These are phyloP conservation scores for Stigmatopora argus DNA, from an alignment of 2,113 vertebrate genomes.

Conservation along the genomic window DNA sequence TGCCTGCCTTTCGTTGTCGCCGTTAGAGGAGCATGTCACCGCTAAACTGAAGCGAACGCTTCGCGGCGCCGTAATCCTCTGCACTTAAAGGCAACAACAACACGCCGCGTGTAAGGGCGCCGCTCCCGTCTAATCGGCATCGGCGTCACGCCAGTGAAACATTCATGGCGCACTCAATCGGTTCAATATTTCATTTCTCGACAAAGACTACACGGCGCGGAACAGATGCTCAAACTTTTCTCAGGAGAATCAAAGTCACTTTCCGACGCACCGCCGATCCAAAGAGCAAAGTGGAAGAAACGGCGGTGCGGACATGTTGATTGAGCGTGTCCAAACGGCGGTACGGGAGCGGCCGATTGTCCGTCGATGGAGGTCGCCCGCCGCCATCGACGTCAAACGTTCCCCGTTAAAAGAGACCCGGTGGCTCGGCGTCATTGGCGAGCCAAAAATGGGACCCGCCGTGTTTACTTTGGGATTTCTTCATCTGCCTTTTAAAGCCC, in stretches of 20 bases:
- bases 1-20: neutral
- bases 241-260: slow-evolving; percentile 63
- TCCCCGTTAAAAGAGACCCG: too few relatives aligned
- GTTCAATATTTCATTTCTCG: slow-evolving; percentile 73
- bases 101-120: slow-evolving; percentile 47
- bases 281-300: slow-evolving; percentile 36
- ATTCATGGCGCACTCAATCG: slow-evolving; percentile 71
- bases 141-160: slow-evolving; percentile 61
- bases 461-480: slow-evolving; percentile 71
- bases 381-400: too few relatives aligned
- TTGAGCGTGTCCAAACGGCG: neutral
- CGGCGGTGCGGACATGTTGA: slow-evolving; percentile 24
- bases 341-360: neutral
- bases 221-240: slow-evolving; percentile 72
- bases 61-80: slow-evolving; percentile 16
- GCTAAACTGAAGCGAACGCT: slow-evolving; percentile 2
- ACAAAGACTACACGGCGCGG: slow-evolving; percentile 70
- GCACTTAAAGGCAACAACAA: slow-evolving; percentile 49
- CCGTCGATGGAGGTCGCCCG: neutral
- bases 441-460: slow-evolving; percentile 67
- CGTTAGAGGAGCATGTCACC: neutral
- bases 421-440: slow-evolving; percentile 60
- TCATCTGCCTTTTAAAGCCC: slow-evolving; percentile 68
- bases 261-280: slow-evolving; percentile 39
- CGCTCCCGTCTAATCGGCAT: slow-evolving; percentile 64